Base-by-base conservation (phyloP, 2,113 vertebrate genomes). In the Chloropsis cyanopogon region DNA sequence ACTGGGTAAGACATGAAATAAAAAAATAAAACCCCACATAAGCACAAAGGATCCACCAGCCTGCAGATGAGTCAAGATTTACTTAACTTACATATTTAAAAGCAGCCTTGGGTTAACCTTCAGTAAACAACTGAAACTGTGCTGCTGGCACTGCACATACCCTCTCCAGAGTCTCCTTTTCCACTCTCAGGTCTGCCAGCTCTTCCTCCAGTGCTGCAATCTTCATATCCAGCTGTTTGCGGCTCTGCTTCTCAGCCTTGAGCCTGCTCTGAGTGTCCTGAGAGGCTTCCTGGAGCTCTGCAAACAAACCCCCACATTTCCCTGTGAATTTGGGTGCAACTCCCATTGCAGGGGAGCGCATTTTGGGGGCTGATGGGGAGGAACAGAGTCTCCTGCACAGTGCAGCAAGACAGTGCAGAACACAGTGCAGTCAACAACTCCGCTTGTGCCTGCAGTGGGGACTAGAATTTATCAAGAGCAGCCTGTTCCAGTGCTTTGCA, bases 211-310 rank as follows among this genome's bases (percentile, higher is more conserved):
- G 12, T 5, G 96, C 95, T 16, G 85, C 92, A 31, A 98, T 93
- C 86, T 94, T 98, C 70, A 98, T 96, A 57, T 99, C 99, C 80
- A 98, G 96, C 87, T 99, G 98, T 42, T 97, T 98, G 53, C 99
- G 98, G 64, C 95, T 98, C 82, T 99, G 99, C 86, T 99, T 99
- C 97, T 99, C 99, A 16, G 92, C 97, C 96, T 97, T 98, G 96
- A 98, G 96, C 88, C 97, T 98, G 53, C 80, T 92, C 96, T 98
- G 98, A 19, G 95, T 78, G 73, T 97, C 97, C 70, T 99, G 98
- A 21, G 98, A 98, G 10, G 82, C 86, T 87, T 99, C 98, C 25
- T 98, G 98, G 68, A 99, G 97, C 96, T 99, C 99, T 99, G 95
- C 42, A 83, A 65, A 53, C 71, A 60, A 60, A 60, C 1, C 35